Conservation (phyloP, 2,113 vertebrate genomes). For the Turnix velox region DNA sequence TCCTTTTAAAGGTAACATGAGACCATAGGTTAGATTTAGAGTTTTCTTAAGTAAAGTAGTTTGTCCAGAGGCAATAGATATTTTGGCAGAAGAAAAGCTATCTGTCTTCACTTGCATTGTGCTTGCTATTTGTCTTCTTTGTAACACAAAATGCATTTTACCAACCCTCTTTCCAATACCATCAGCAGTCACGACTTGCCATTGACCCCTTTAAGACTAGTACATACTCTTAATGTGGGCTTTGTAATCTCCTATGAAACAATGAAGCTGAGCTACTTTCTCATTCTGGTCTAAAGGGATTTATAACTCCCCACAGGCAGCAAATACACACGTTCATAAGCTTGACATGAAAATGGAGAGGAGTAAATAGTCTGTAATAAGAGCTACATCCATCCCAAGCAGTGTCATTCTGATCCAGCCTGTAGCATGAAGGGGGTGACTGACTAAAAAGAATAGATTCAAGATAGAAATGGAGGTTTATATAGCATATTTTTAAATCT, state of each 20-base stretch:
- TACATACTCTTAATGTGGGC: neutral
- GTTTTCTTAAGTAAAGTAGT: constrained; percentile 58
- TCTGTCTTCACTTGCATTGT: constrained; percentile 60
- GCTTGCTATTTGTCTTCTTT: constrained; percentile 52
- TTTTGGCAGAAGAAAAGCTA: constrained; percentile 41
- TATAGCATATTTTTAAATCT: neutral
- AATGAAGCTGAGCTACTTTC: neutral
- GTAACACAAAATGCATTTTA: constrained; percentile 31
- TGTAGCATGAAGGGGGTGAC: neutral
- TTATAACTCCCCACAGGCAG: neutral
- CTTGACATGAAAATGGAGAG: neutral
- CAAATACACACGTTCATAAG: neutral
- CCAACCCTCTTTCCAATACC: neutral
- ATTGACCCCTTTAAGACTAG: constrained; percentile 4
- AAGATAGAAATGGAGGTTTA: neutral
- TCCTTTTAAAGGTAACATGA: constrained; percentile 67
- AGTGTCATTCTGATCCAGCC: neutral
- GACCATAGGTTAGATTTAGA: constrained; percentile 58
- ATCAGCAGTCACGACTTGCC: neutral
- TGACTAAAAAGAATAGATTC: neutral
- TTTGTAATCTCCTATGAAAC: constrained; percentile 8
- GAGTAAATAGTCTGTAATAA: neutral
- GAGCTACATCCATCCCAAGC: neutral
- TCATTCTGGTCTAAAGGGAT: neutral
- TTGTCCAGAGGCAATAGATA: constrained; percentile 64